A percentile compares a stretch with the other conserved stretches of the same genome.
Evolutionary conservation across 2,113 vertebrate species (phyloP).

Genomic region (Crocuta crocuta): DNA sequence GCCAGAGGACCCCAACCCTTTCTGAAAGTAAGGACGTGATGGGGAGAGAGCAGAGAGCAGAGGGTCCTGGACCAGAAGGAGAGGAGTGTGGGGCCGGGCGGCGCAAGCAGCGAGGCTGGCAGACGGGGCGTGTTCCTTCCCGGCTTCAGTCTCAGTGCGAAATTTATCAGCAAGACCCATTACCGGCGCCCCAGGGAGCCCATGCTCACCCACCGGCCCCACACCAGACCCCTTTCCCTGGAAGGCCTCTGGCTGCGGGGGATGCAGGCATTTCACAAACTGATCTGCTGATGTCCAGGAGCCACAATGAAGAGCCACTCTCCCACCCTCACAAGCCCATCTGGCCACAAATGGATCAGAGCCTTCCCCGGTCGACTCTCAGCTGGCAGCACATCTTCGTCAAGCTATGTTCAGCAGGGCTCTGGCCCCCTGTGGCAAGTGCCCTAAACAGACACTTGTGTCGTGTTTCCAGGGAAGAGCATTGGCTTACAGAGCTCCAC

Average conservation of each 20-base stretch:
- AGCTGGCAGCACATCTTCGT: fast-evolving
- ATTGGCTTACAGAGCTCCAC: fast-evolving
- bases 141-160: fast-evolving
- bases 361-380: fast-evolving
- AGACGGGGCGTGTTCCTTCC: not conserved
- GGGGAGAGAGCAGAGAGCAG: not conserved
- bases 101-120: not conserved
- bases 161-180: not conserved
- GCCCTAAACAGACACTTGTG: not conserved
- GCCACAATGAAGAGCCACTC: not conserved
- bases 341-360: not conserved
- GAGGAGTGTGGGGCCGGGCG: fast-evolving
- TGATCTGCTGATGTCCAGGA: not conserved
- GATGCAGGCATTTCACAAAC: not conserved
- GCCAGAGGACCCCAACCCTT: not conserved
- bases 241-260: not conserved
- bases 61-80: too few species aligned
- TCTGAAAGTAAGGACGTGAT: fast-evolving
- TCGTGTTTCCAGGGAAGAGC: fast-evolving
- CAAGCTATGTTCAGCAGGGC: not conserved
- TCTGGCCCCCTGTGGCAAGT: fast-evolving
- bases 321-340: not conserved
- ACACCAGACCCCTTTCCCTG: not conserved
- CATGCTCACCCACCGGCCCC: fast-evolving
- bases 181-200: not conserved